These are phyloP conservation scores for Megastigmus dorsalis DNA, from an alignment of 2,888 invertebrate species.

Conservation along the genomic window DNA sequence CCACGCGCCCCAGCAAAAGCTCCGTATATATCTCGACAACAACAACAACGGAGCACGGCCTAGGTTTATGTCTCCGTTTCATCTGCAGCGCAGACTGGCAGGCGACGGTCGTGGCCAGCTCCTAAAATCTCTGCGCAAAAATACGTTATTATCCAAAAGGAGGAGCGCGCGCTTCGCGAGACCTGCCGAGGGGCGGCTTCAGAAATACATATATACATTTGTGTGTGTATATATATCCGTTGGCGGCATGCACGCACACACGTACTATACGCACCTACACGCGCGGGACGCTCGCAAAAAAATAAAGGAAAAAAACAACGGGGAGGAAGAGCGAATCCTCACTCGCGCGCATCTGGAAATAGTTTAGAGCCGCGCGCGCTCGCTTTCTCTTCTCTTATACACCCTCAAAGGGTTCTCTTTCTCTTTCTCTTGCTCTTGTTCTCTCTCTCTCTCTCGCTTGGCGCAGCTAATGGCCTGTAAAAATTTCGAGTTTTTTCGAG, in stretches of 20 bases:
- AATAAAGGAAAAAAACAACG: background rate
- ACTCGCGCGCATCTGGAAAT: slow-evolving; percentile 26
- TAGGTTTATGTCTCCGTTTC: no score
- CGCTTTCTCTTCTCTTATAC: no score
- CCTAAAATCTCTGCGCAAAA: slow-evolving; percentile 22
- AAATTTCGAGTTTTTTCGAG: slow-evolving; percentile 53
- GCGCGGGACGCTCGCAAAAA: background rate
- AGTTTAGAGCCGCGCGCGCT: background rate
- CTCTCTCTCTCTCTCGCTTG: background rate
- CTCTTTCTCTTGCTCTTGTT: background rate
- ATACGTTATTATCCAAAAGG: slow-evolving; percentile 18
- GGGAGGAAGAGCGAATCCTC: background rate
- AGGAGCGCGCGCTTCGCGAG: background rate
- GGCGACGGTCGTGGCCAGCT: no score
- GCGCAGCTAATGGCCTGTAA: slow-evolving; percentile 49
- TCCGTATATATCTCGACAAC: background rate
- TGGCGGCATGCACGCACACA: no score
- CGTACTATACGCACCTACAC: no score
- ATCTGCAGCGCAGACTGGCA: no score
- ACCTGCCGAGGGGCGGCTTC: background rate
- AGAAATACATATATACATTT: background rate
- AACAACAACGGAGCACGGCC: no score
- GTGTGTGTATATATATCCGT: no score
- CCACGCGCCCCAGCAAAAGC: background rate
- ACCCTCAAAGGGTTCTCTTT: slow-evolving; percentile 33